Evolutionary conservation across 1,140 invertebrate species (phyloP).

Genomic region (Charaxes varanes): DNA sequence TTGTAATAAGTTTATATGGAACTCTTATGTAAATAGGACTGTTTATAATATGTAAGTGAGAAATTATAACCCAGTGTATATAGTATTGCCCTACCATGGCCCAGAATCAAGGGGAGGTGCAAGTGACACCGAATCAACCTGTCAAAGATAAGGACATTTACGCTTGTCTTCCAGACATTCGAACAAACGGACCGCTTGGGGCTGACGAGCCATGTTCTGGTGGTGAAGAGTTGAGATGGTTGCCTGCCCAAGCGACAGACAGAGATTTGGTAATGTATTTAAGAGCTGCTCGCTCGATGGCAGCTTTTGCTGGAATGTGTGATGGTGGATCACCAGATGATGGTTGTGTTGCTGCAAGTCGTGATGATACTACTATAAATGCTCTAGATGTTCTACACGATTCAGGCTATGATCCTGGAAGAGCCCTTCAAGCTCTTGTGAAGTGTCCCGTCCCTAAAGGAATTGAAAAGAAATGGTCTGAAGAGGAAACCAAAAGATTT

Average conservation of each 20-base stretch:
- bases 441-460: constrained; percentile 97
- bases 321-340: constrained; percentile 97
- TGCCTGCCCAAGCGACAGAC: constrained; percentile 92
- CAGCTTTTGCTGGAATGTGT: constrained; percentile 96
- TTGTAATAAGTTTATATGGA: constrained; percentile 26
- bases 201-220: constrained; percentile 84
- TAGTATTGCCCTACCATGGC: constrained; percentile 57
- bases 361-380: constrained; percentile 98
- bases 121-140: constrained; percentile 67
- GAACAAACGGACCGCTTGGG: constrained; percentile 77
- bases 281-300: constrained; percentile 95
- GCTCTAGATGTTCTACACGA: constrained; percentile 96
- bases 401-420: constrained; percentile 95
- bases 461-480: constrained; percentile 97
- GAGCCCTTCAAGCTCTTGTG: constrained; percentile 95
- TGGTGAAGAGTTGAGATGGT: constrained; percentile 94
- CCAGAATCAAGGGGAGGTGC: constrained; percentile 71
- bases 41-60: constrained; percentile 49
- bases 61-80: constrained; percentile 47
- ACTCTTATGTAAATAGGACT: constrained; percentile 51
- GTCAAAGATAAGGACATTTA: constrained; percentile 72
- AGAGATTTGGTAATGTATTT: constrained; percentile 98
- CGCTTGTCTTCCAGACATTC: constrained; percentile 84
- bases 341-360: constrained; percentile 94
- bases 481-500: constrained; percentile 98